These are phyloP conservation scores for Chinchilla lanigera DNA, from an alignment of 2,113 vertebrate species.

Conservation along the genomic window DNA sequence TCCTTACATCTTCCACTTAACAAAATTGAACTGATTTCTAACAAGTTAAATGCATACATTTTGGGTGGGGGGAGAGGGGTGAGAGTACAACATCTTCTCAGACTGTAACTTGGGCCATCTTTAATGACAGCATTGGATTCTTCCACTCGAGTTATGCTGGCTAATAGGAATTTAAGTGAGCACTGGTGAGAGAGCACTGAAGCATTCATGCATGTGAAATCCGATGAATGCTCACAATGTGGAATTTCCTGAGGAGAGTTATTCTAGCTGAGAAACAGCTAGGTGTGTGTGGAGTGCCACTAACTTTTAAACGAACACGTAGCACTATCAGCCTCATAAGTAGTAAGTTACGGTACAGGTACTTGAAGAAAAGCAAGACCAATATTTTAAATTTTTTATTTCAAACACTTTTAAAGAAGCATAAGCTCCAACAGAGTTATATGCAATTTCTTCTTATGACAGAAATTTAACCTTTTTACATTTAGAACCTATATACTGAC, in stretches of 20 bases:
- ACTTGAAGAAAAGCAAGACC: conserved; percentile 22
- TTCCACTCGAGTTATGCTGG: conserved; percentile 83
- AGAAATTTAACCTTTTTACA: conserved; percentile 28
- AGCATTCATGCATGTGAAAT: conserved; percentile 83
- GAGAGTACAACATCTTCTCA: conserved; percentile 74
- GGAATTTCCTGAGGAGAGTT: conserved; percentile 73
- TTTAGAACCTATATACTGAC: conserved; percentile 5
- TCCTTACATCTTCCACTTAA: conserved; percentile 49
- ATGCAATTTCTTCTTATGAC: conserved; percentile 3
- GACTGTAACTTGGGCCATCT: conserved; percentile 79
- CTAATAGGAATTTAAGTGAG: conserved; percentile 82
- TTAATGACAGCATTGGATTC: conserved; percentile 81
- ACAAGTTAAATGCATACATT: conserved; percentile 52
- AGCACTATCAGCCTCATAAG: background rate
- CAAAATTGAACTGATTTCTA: conserved; percentile 65
- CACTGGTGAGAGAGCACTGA: conserved; percentile 78
- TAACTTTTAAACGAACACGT: conserved; percentile 56
- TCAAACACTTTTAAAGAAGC: conserved; percentile 29
- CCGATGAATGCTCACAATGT: conserved; percentile 65
- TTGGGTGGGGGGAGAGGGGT: background rate
- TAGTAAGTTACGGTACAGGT: background rate
- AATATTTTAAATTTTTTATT: conserved; percentile 47
- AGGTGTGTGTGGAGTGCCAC: conserved; percentile 42
- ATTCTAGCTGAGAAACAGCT: conserved; percentile 61
- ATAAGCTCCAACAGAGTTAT: background rate